phyloP scores from a whole-genome alignment of 2,797 vertebrate species.

The Bucorvus abyssinicus region DNA sequence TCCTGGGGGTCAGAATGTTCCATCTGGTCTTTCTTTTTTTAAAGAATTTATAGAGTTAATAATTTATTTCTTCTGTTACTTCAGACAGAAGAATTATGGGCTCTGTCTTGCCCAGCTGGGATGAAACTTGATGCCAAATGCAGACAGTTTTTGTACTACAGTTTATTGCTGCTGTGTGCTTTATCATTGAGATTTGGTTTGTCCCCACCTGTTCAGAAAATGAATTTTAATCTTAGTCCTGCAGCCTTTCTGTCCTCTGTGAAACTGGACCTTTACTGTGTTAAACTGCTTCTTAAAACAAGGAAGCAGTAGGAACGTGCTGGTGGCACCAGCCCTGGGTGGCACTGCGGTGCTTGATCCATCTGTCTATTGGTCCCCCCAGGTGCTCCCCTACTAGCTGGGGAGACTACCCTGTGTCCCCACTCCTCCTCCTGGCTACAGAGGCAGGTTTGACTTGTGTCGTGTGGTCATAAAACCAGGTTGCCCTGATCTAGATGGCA shows the following conservation, averaged over 20 bases:
- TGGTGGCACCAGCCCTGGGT: background rate
- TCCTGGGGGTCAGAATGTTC: background rate
- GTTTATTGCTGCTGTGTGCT: background rate
- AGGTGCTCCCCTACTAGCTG: background rate
- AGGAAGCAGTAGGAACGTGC: background rate
- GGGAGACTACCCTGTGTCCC: background rate
- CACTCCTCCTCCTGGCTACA: background rate
- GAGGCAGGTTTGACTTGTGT: background rate
- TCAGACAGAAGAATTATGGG: background rate
- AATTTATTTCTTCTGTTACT: constrained; percentile 24
- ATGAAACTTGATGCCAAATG: background rate
- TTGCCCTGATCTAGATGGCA: rapidly evolving
- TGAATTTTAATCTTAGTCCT: background rate
- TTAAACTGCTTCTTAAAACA: background rate
- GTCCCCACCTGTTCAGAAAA: background rate
- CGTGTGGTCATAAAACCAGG: background rate
- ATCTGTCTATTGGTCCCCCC: rapidly evolving
- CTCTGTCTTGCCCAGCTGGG: background rate
- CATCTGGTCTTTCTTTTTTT: background rate
- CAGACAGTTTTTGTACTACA: background rate
- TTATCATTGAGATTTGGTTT: background rate
- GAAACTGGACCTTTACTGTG: background rate
- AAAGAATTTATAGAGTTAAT: constrained; percentile 17
- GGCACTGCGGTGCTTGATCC: background rate
- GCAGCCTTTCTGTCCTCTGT: background rate